These are phyloP conservation scores for Erpetoichthys calabaricus DNA, from an alignment of 2,797 vertebrate genomes.

Conservation along the genomic window DNA sequence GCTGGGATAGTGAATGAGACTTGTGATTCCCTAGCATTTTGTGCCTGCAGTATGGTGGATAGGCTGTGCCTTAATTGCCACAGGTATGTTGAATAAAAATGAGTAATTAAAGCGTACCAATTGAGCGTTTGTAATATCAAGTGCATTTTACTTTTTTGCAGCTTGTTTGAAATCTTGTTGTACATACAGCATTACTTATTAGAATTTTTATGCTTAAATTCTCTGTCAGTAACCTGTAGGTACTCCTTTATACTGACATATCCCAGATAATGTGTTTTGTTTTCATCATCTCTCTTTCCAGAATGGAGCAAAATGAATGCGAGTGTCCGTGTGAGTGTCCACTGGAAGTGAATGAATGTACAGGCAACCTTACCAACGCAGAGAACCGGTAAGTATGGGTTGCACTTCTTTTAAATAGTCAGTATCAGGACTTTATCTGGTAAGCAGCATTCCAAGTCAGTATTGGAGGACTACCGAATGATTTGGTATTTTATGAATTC, in stretches of 20 bases:
- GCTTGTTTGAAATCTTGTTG: too few species aligned
- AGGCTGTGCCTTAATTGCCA: slow-evolving; percentile 97
- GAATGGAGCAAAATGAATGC: slow-evolving; percentile 97
- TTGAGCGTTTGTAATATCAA: not conserved
- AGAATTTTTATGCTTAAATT: too few species aligned
- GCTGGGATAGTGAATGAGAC: slow-evolving; percentile 96
- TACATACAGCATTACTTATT: too few species aligned
- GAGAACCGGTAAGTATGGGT: slow-evolving; percentile 70
- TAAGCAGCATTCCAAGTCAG: too few species aligned
- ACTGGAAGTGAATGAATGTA: slow-evolving; percentile 95
- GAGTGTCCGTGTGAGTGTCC: slow-evolving; percentile 97
- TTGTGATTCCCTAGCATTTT: slow-evolving; percentile 90
- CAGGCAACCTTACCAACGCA: slow-evolving; percentile 88
- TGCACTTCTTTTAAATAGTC: too few species aligned
- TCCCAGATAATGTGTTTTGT: not conserved
- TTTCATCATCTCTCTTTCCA: slow-evolving; percentile 29
- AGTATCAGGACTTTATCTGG: too few species aligned
- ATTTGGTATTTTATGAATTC: too few species aligned
- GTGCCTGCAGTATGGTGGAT: slow-evolving; percentile 94
- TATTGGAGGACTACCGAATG: too few species aligned
- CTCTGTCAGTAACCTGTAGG: too few species aligned
- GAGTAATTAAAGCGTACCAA: not conserved
- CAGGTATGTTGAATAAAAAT: slow-evolving; percentile 47
- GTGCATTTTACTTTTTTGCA: too few species aligned
- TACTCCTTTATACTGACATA: not conserved